Percentiles rank a stretch among this genome's conserved stretches.
Conservation (phyloP, 1,140 invertebrate genomes). For the Macrobrachium rosenbergii region DNA sequence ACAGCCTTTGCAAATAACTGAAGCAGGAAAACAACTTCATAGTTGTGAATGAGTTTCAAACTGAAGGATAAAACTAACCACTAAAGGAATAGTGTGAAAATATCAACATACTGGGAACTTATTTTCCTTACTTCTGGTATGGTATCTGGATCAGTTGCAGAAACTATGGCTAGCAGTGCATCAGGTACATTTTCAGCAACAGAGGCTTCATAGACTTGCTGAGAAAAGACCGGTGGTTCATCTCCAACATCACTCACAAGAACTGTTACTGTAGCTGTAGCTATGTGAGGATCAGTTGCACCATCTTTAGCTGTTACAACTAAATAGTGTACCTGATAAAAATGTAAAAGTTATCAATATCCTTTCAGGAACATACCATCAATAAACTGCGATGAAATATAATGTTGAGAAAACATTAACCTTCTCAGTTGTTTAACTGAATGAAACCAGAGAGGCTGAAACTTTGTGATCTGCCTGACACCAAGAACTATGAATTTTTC, state of each 20-base stretch:
- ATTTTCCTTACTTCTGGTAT: slow-evolving; percentile 32
- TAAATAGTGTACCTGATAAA: slow-evolving; percentile 68
- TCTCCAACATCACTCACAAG: slow-evolving; percentile 84
- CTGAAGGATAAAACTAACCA: background rate
- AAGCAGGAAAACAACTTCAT: background rate
- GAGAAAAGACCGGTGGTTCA: slow-evolving; percentile 85
- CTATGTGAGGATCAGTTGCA: slow-evolving; percentile 85
- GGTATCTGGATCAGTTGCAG: slow-evolving; percentile 67
- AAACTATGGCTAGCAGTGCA: slow-evolving; percentile 82
- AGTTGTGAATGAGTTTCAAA: background rate
- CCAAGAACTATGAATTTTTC: too few relatives aligned
- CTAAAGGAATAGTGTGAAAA: background rate
- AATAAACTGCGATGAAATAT: too few relatives aligned
- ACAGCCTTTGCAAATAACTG: background rate
- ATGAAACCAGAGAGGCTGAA: too few relatives aligned
- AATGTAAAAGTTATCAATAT: background rate
- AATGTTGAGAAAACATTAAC: too few relatives aligned
- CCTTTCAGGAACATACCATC: background rate
- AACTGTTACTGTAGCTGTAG: slow-evolving; percentile 88
- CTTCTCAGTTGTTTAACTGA: too few relatives aligned
- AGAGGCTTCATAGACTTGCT: slow-evolving; percentile 79
- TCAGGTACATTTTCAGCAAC: slow-evolving; percentile 88
- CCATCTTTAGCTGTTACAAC: slow-evolving; percentile 90
- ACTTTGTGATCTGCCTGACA: too few relatives aligned
- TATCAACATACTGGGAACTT: background rate